A percentile compares a stretch with the other conserved stretches of the same genome.
Evolutionary conservation across 35 echinoderm and acorn worm species (phyloP).

Genomic region (Stichopus chloronotus): DNA sequence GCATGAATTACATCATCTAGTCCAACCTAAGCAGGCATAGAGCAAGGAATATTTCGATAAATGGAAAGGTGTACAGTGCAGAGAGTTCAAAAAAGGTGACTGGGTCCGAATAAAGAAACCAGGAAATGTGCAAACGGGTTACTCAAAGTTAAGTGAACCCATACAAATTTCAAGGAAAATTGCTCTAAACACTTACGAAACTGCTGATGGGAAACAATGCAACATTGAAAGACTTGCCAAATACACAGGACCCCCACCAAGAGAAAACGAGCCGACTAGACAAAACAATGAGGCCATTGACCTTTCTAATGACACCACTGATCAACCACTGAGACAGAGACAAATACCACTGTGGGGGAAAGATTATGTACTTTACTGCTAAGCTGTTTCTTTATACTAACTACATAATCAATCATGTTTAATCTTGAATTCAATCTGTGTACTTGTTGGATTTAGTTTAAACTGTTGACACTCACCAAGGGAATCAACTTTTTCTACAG

Average conservation of each 20-base stretch:
- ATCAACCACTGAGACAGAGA: neutral
- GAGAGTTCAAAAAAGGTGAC: neutral
- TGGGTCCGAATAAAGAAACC: neutral
- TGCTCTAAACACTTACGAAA: neutral
- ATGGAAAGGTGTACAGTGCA: neutral
- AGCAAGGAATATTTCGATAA: neutral
- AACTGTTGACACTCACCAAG: too few relatives aligned
- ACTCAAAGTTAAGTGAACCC: neutral
- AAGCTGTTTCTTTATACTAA: neutral
- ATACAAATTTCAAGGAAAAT: slow-evolving; percentile 8
- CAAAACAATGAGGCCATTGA: neutral
- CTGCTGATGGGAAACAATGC: neutral
- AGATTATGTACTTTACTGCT: neutral
- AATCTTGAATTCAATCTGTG: too few relatives aligned
- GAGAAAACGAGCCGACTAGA: neutral
- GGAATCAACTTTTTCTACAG: too few relatives aligned
- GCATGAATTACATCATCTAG: neutral
- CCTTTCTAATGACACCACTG: neutral
- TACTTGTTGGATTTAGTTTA: too few relatives aligned
- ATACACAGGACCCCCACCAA: neutral
- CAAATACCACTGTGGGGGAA: neutral
- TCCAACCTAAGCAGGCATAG: neutral
- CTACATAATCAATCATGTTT: too few relatives aligned
- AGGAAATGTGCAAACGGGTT: neutral
- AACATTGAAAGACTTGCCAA: neutral